These are phyloP conservation scores for Rhegmatorhina hoffmannsi DNA, from an alignment of 2,113 vertebrate genomes.

Conservation along the genomic window DNA sequence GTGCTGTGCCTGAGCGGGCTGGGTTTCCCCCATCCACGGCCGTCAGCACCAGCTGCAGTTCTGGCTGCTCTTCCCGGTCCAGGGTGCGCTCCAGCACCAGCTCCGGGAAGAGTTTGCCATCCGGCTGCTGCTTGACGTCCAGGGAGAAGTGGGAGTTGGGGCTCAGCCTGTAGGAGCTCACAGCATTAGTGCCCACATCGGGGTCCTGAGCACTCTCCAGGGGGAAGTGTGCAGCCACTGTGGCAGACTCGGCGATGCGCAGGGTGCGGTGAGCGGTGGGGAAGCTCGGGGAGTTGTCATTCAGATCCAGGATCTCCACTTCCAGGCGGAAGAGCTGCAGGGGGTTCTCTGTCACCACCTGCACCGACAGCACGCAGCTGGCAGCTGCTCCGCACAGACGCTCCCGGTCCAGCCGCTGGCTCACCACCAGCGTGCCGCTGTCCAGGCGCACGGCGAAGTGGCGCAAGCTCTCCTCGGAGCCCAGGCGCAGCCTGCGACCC, in stretches of 20 bases:
- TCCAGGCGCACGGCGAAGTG: constrained; percentile 78
- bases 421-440: constrained; percentile 76
- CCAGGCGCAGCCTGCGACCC: constrained; percentile 75
- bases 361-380: constrained; percentile 77
- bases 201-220: constrained; percentile 81
- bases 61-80: constrained; percentile 77
- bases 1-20: constrained; percentile 71
- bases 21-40: constrained; percentile 80
- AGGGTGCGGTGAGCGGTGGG: constrained; percentile 65
- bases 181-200: constrained; percentile 78
- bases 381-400: constrained; percentile 75
- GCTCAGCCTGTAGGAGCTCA: constrained; percentile 76
- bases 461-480: constrained; percentile 75
- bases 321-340: constrained; percentile 80
- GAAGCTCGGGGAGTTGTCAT: constrained; percentile 83
- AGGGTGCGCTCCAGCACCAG: constrained; percentile 79
- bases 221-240: constrained; percentile 73
- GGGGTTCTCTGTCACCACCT: constrained; percentile 80
- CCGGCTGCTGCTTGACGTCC: constrained; percentile 78
- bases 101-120: constrained; percentile 80
- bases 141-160: constrained; percentile 76
- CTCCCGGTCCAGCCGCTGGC: constrained; percentile 82
- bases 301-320: constrained; percentile 83
- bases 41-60: constrained; percentile 77
- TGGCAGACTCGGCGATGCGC: constrained; percentile 76